Evolutionary conservation across 2,888 invertebrate genomes (phyloP).

Genomic region (Rapana venosa): DNA sequence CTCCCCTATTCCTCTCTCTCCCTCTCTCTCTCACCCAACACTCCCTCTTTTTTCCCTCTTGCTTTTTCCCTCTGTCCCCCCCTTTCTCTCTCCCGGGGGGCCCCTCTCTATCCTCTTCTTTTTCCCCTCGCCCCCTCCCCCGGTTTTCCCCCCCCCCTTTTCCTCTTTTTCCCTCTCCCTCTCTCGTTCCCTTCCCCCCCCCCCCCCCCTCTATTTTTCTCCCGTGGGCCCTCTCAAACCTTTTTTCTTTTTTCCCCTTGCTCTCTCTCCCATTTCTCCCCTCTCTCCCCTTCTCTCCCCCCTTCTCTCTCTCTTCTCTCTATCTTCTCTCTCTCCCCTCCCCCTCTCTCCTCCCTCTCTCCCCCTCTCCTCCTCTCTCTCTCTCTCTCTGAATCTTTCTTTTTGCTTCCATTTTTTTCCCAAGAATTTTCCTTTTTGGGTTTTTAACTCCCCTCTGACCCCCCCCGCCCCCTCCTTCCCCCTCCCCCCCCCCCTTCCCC

Average conservation of each 20-base stretch:
- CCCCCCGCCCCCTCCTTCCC: background rate
- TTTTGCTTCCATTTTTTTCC: background rate
- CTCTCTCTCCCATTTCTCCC: background rate
- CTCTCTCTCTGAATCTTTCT: background rate
- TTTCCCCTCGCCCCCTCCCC: background rate
- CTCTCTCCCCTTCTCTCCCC: background rate
- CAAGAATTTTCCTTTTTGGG: background rate
- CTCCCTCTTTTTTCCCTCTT: background rate
- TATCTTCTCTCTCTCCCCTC: background rate
- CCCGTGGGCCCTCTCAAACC: background rate
- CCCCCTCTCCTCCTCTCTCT: background rate
- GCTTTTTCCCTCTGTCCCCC: background rate
- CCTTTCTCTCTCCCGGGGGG: background rate
- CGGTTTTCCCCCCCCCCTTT: background rate
- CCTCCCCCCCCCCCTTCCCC: too few species aligned
- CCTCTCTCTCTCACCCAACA: too few species aligned
- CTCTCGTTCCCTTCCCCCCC: background rate
- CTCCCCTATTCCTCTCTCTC: too few species aligned
- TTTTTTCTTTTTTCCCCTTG: background rate
- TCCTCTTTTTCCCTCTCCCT: background rate
- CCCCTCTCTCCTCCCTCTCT: background rate
- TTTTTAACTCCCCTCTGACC: background rate
- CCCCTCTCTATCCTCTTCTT: background rate
- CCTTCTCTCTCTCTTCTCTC: background rate
- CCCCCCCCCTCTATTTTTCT: background rate